phyloP scores from a whole-genome alignment of 2,797 vertebrate genomes.

The Rachycentron canadum region DNA sequence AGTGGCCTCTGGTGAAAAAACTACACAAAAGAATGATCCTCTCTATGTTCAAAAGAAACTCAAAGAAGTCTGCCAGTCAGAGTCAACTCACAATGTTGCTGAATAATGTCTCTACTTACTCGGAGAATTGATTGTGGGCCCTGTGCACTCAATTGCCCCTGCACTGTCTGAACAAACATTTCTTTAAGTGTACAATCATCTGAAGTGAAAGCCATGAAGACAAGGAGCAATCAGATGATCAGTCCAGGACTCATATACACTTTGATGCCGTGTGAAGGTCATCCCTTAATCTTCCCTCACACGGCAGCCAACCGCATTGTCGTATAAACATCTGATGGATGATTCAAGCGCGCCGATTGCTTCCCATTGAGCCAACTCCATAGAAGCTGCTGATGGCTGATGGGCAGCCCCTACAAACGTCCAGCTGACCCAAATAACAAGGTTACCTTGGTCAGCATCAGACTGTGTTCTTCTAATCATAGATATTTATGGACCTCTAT shows the following conservation, averaged over 20 bases:
- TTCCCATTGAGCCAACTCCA: conserved; percentile 43
- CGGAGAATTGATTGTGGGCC: conserved; percentile 35
- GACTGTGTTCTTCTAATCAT: neutral
- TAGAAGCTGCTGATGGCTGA: conserved; percentile 36
- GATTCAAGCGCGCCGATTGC: conserved; percentile 53
- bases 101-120: conserved; percentile 39
- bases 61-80: neutral
- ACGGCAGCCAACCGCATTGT: conserved; percentile 36
- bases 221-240: conserved; percentile 72
- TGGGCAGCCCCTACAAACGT: conserved; percentile 33
- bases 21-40: neutral
- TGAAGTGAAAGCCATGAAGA: conserved; percentile 63
- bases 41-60: neutral
- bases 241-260: conserved; percentile 59
- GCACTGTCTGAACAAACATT: conserved; percentile 57
- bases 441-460: conserved; percentile 27
- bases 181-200: conserved; percentile 66
- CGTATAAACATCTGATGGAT: conserved; percentile 46
- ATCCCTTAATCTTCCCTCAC: conserved; percentile 53
- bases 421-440: conserved; percentile 23
- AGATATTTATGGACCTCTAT: neutral
- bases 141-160: conserved; percentile 28
- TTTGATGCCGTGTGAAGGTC: conserved; percentile 71
- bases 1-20: neutral
- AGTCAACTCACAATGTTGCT: conserved; percentile 18